Evolutionary conservation across 2,888 invertebrate genomes (phyloP).

Genomic region (Leuctra nigra): DNA sequence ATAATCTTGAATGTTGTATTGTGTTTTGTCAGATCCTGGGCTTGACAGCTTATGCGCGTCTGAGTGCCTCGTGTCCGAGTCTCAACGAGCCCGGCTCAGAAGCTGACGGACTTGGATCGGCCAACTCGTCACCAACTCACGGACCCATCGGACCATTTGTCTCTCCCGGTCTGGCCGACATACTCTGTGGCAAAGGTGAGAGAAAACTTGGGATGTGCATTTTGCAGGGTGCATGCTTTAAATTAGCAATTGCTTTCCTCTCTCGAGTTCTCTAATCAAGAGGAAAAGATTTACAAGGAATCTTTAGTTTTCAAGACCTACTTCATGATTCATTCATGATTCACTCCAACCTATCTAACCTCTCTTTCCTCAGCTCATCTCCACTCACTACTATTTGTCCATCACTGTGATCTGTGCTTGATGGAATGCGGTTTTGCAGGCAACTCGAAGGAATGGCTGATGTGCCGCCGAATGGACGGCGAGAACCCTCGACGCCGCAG

Average conservation of each 20-base stretch:
- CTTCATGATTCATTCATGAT: too few species aligned
- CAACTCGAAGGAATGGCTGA: conserved; percentile 44
- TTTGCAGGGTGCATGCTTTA: too few species aligned
- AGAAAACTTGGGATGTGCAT: not conserved
- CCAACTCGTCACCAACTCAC: conserved; percentile 45
- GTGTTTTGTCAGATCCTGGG: conserved; percentile 30
- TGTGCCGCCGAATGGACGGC: conserved; percentile 47
- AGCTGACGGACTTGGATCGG: conserved; percentile 44
- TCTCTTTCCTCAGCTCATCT: too few species aligned
- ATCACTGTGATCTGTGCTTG: too few species aligned
- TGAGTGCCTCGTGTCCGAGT: conserved; percentile 70
- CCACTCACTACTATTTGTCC: too few species aligned
- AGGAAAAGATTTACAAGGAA: too few species aligned
- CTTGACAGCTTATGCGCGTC: conserved; percentile 30
- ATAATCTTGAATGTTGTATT: too few species aligned
- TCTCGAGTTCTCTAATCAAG: too few species aligned
- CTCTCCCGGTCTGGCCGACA: conserved; percentile 21
- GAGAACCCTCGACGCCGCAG: conserved; percentile 62
- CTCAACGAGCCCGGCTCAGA: conserved; percentile 46
- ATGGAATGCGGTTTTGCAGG: too few species aligned
- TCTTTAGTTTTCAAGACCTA: too few species aligned
- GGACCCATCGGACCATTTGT: conserved; percentile 31
- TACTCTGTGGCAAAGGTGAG: conserved; percentile 24
- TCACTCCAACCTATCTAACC: too few species aligned
- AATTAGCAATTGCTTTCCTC: too few species aligned